These are phyloP conservation scores for Agonopterix alstromeriana DNA, from an alignment of 2,888 invertebrate species.

Conservation along the genomic window DNA sequence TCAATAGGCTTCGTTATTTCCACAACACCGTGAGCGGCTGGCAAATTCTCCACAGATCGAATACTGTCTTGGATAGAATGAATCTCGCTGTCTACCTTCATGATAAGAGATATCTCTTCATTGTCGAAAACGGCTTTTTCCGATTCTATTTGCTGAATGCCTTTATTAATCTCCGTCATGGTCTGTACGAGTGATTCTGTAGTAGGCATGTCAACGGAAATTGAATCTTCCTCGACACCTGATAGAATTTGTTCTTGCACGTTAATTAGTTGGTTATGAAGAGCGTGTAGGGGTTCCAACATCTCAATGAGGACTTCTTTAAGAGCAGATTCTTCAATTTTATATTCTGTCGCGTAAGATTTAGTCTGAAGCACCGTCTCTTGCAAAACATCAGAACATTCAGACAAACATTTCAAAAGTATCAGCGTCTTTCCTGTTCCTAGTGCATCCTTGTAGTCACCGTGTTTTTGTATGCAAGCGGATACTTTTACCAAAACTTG, in stretches of 20 bases:
- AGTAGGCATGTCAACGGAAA: constrained; percentile 42
- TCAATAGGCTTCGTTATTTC: constrained; percentile 39
- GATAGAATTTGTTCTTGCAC: constrained; percentile 47
- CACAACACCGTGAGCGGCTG: constrained; percentile 26
- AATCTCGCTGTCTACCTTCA: constrained; percentile 50
- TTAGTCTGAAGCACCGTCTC: constrained; percentile 21
- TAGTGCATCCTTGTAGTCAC: constrained; percentile 41
- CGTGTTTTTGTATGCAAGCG: constrained; percentile 38
- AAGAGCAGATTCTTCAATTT: constrained; percentile 28
- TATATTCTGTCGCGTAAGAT: constrained; percentile 21
- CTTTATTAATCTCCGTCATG: constrained; percentile 50
- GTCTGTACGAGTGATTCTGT: constrained; percentile 53
- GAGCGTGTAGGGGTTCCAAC: constrained; percentile 41
- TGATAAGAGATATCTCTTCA: constrained; percentile 40
- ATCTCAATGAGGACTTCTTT: constrained; percentile 43
- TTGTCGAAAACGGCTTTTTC: constrained; percentile 27
- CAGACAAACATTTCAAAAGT: constrained; percentile 50
- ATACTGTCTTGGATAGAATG: constrained; percentile 48
- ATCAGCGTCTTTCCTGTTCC: constrained; percentile 48
- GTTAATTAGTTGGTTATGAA: constrained; percentile 43
- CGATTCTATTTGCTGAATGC: constrained; percentile 40
- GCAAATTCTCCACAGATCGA: constrained; percentile 37
- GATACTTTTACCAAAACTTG: constrained; percentile 27
- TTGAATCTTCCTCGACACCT: constrained; percentile 38
- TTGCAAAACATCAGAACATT: constrained; percentile 45